phyloP scores from a whole-genome alignment of 2,113 vertebrate genomes.

The Oreochromis spilurus region DNA sequence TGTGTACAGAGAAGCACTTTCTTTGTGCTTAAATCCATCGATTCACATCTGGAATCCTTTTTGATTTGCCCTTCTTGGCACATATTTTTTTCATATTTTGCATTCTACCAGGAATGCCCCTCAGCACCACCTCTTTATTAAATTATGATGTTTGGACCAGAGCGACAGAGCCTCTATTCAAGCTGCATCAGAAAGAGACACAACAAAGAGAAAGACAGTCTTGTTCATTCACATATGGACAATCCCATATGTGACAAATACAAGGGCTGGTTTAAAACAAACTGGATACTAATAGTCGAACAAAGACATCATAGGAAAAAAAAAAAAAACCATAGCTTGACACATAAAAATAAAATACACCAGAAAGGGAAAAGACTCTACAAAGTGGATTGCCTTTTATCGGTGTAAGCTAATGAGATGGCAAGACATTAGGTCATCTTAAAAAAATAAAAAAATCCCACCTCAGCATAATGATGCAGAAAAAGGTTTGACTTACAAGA shows the following conservation, averaged over 20 bases:
- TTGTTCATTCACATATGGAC: neutral
- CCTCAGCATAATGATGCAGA: neutral
- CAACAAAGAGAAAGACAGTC: neutral
- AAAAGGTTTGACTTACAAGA: neutral
- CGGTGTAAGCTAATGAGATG: neutral
- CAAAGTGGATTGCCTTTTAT: neutral
- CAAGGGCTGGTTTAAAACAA: neutral
- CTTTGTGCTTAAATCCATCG: neutral
- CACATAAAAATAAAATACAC: neutral
- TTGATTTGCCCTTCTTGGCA: neutral
- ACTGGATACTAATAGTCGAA: neutral
- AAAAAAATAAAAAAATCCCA: neutral
- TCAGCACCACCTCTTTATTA: neutral
- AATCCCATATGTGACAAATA: neutral
- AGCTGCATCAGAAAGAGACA: constrained; percentile 3
- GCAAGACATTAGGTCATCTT: neutral
- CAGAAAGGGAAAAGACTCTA: neutral
- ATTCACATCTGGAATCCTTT: constrained; percentile 15
- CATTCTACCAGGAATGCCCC: neutral
- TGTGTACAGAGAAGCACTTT: neutral
- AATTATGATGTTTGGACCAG: neutral
- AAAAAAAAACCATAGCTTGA: neutral
- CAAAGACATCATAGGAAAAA: neutral
- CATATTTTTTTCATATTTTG: neutral
- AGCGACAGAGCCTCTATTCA: constrained; percentile 33